phyloP scores from a whole-genome alignment of 35 echinoderm and acorn worm species.

The Apostichopus parvimensis region DNA sequence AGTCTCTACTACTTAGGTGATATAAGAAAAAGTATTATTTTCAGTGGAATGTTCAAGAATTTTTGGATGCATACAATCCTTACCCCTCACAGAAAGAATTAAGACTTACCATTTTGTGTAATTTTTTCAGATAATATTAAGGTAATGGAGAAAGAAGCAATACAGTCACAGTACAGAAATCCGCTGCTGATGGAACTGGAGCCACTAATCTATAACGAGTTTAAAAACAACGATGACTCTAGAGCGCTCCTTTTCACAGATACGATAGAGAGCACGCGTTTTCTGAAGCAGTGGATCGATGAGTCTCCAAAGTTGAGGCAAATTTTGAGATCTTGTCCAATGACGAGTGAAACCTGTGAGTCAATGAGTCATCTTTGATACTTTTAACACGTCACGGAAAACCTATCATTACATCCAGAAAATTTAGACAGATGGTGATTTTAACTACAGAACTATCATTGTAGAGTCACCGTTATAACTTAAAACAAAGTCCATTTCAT shows the following conservation, averaged over 20 bases:
- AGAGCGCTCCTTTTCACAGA: conserved; percentile 22
- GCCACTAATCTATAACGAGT: conserved; percentile 18
- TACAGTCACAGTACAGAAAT: neutral
- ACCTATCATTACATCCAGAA: too few species aligned
- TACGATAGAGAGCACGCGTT: neutral
- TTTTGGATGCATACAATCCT: too few species aligned
- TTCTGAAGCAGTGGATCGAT: conserved; percentile 26
- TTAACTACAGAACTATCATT: too few species aligned
- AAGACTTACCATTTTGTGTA: neutral
- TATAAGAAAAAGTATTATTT: too few species aligned
- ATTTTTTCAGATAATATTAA: neutral
- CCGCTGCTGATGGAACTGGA: conserved; percentile 18
- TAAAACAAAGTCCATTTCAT: too few species aligned
- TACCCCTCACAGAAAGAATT: too few species aligned
- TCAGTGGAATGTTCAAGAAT: too few species aligned
- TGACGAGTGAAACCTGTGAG: conserved; percentile 53
- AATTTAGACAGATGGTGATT: neutral
- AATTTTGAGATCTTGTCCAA: conserved; percentile 15
- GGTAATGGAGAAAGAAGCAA: conserved; percentile 8
- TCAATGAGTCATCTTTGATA: too few species aligned
- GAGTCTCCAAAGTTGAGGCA: conserved; percentile 10
- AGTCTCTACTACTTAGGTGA: too few species aligned
- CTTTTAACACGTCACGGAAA: too few species aligned
- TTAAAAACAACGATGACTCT: conserved; percentile 14
- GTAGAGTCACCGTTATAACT: too few species aligned